Percentiles rank a stretch among this genome's conserved stretches.
Conservation (phyloP, 2,888 invertebrate species). For the Eupithecia centaureata region DNA sequence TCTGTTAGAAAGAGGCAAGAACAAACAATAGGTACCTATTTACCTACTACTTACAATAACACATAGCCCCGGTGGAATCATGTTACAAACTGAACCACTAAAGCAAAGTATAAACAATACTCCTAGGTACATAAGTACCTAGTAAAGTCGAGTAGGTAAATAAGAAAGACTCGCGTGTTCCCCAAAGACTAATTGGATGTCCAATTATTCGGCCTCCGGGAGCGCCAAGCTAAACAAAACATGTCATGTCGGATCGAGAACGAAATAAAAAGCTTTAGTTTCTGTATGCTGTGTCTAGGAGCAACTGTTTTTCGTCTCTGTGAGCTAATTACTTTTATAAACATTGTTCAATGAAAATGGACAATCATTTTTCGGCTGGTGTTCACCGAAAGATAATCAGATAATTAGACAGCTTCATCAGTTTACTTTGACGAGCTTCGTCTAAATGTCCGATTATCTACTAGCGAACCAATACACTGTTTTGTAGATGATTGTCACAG, state of each 20-base stretch:
- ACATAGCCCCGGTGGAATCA: neutral
- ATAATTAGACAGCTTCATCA: no score
- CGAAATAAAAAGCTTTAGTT: slow-evolving; percentile 19
- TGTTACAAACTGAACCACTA: neutral
- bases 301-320: neutral
- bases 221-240: slow-evolving; percentile 31
- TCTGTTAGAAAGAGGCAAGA: neutral
- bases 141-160: slow-evolving; percentile 15
- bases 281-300: slow-evolving; percentile 18
- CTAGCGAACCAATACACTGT: no score
- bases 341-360: no score
- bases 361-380: no score
- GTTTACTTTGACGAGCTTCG: no score
- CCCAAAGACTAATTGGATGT: slow-evolving; percentile 34
- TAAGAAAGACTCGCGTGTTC: slow-evolving; percentile 22
- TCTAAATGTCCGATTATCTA: no score
- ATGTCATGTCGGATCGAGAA: slow-evolving; percentile 27
- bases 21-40: neutral
- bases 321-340: neutral
- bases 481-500: no score
- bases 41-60: neutral
- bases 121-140: neutral
- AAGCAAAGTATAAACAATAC: neutral
- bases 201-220: slow-evolving; percentile 31
- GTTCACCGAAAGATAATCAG: no score